Evolutionary conservation across 1,140 invertebrate species (phyloP).

Genomic region (Manduca sexta): DNA sequence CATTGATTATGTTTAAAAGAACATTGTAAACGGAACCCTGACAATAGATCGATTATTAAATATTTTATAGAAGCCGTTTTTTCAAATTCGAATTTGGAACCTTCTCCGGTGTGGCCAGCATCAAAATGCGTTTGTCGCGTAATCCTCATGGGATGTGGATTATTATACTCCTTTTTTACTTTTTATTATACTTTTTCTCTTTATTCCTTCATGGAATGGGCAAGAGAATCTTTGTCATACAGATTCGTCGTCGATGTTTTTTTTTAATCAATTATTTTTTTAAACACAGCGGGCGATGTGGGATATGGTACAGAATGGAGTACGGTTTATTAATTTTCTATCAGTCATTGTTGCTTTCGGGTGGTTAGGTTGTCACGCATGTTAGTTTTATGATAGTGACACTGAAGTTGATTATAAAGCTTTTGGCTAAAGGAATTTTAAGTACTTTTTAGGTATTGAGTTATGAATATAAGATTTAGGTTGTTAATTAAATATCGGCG

Average conservation of each 20-base stretch:
- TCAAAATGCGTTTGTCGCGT: slow-evolving; percentile 67
- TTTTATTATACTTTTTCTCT: no score
- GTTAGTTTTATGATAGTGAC: neutral
- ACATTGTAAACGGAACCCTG: slow-evolving; percentile 4
- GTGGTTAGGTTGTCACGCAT: slow-evolving; percentile 8
- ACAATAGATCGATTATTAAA: slow-evolving; percentile 15
- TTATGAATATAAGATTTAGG: no score
- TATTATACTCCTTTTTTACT: slow-evolving; percentile 19
- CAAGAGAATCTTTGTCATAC: no score
- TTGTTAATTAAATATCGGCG: no score
- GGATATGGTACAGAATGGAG: slow-evolving; percentile 39
- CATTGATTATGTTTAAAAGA: neutral
- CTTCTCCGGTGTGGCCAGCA: slow-evolving; percentile 56
- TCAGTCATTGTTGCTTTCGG: slow-evolving; percentile 29
- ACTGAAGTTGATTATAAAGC: no score
- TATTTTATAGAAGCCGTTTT: slow-evolving; percentile 20
- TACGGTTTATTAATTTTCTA: slow-evolving; percentile 54
- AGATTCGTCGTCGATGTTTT: slow-evolving; percentile 19
- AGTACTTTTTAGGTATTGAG: no score
- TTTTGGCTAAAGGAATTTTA: no score
- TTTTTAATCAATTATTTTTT: slow-evolving; percentile 54
- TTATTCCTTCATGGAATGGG: no score
- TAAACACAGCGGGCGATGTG: slow-evolving; percentile 42
- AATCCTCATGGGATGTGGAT: slow-evolving; percentile 65
- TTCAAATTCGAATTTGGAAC: slow-evolving; percentile 40